These are phyloP conservation scores for Trematocara stigmaticum DNA, from an alignment of 2,113 vertebrate species.

Conservation along the genomic window DNA sequence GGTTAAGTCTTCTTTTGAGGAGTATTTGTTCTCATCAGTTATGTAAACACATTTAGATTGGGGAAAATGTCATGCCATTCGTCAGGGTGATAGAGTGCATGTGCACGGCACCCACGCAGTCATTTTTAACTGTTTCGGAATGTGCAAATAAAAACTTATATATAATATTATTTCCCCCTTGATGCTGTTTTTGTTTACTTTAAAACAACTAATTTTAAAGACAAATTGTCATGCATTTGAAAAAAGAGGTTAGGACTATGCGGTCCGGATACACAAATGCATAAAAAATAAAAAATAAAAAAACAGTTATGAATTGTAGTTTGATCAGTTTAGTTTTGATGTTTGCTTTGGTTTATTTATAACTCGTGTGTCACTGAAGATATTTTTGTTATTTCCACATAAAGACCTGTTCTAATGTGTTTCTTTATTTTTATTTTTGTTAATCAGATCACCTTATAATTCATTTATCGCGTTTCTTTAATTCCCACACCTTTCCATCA, in stretches of 20 bases:
- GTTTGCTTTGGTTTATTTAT: constrained; percentile 1
- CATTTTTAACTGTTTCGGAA: neutral
- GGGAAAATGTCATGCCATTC: neutral
- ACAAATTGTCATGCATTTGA: neutral
- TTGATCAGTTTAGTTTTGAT: neutral
- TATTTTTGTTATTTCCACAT: neutral
- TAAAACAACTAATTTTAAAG: neutral
- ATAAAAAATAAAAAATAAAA: neutral
- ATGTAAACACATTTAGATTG: constrained; percentile 6
- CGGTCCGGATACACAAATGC: neutral
- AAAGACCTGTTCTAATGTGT: neutral
- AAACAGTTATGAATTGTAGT: neutral
- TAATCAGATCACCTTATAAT: neutral
- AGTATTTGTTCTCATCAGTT: constrained; percentile 49
- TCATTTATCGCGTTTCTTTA: neutral
- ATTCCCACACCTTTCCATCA: constrained; percentile 23
- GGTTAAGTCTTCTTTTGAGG: neutral
- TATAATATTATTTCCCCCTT: neutral
- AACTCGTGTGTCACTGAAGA: neutral
- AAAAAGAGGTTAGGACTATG: neutral
- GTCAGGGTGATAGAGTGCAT: neutral
- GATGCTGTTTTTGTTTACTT: neutral
- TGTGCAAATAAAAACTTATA: neutral
- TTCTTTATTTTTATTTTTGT: neutral
- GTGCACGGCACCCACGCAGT: neutral